A percentile compares a stretch with the other conserved stretches of the same genome.
Evolutionary conservation across 2,888 invertebrate species (phyloP).

Genomic region (Nasonia oneida): DNA sequence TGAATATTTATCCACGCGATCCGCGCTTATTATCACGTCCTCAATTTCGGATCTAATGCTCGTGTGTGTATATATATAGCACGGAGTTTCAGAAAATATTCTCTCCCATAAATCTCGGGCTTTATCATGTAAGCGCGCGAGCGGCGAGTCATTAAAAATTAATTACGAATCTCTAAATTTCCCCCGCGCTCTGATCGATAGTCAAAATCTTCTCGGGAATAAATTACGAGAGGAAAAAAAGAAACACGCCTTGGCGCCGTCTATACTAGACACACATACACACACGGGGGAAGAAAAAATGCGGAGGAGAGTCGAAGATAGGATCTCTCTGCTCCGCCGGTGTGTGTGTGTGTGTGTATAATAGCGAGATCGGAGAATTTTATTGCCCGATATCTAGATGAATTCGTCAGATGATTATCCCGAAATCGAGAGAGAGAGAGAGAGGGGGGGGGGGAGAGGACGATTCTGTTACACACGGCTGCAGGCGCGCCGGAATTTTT

Average conservation of each 20-base stretch:
- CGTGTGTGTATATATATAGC: background rate
- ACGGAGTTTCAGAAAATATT: background rate
- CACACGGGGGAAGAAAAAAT: conserved; percentile 42
- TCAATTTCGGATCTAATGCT: conserved; percentile 17
- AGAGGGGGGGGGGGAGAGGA: conserved; percentile 63
- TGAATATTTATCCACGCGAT: conserved; percentile 24
- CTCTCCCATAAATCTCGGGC: conserved; percentile 13
- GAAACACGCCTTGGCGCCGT: conserved; percentile 52
- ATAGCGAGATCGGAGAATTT: conserved; percentile 68
- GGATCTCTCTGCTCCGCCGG: conserved; percentile 66
- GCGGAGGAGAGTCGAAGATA: conserved; percentile 70
- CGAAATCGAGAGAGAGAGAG: conserved; percentile 58
- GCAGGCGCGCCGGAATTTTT: conserved; percentile 65
- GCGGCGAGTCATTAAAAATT: conserved; percentile 48
- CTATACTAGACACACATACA: conserved; percentile 7
- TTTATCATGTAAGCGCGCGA: conserved; percentile 10
- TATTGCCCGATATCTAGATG: conserved; percentile 78
- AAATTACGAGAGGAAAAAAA: conserved; percentile 31
- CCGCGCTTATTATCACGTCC: conserved; percentile 45
- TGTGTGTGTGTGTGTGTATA: conserved; percentile 59
- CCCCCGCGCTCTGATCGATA: conserved; percentile 53
- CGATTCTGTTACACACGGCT: conserved; percentile 70
- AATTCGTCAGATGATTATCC: conserved; percentile 77
- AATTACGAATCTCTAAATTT: conserved; percentile 45
- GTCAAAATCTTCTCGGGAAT: conserved; percentile 45